Base-by-base conservation (phyloP, 2,113 vertebrate species). In the Acinonyx jubatus region DNA sequence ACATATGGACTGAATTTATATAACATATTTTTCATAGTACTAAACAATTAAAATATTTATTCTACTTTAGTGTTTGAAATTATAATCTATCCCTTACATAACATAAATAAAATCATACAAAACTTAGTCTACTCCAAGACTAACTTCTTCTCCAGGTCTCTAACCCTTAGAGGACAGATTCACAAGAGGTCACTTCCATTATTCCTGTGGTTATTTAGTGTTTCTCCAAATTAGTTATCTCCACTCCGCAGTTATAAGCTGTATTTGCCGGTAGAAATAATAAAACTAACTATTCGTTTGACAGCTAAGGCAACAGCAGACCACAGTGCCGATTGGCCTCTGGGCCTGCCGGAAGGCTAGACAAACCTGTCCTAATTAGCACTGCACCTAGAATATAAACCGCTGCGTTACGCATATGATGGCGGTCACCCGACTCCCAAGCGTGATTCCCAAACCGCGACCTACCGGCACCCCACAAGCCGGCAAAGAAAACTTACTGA, bases 401-500 rank as follows among this genome's bases (percentile, higher is more conserved):
- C 16, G 3, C 33, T 7, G n/a, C 14, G 3, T 27, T 33, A 14
- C 13, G 0, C 41, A 5, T 3, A 25, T 1, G 9, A 21, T 18
- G 50, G 29, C 7, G 41, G 23, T 52, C n/a, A 5, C 48, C 68
- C 36, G 45, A 33, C n/a, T 36, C 61, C 80, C 36, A 45, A 11
- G 48, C 14, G 0, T 19, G 21, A 33, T 23, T 73, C 41, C 45
- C 86, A 68, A 73, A 74, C 14, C 5, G 31, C 55, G 14, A 36
- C 71, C 50, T n/a, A 3, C 45, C 0, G 1, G 61, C 76, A 21
- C 15, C 21, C 55, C 33, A 36, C 15, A n/a, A 50, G 68, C 10
- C 94, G 94, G 15, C 31, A 89, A 95, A 74, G 71, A 86, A 87
- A 91, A 55, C 98, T 99, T 99, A 99, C 98, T 98, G 94, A 98